Evolutionary conservation across 2,113 vertebrate species (phyloP).

Genomic region (Poeciliopsis turrubarensis): DNA sequence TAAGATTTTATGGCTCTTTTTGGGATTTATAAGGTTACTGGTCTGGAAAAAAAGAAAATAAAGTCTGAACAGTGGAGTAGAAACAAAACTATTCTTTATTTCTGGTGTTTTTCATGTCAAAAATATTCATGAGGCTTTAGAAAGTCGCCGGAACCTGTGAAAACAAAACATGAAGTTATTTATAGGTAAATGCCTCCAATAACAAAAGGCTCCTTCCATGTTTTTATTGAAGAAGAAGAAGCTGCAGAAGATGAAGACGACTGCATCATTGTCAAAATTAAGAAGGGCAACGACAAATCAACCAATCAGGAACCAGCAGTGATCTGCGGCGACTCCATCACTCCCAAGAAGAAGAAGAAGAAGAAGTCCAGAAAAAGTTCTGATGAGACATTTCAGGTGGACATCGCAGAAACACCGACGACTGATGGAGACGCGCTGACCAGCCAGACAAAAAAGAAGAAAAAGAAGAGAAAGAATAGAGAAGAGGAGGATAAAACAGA

Average conservation of each 20-base stretch:
- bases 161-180: too few species aligned
- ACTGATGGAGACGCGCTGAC: conserved; percentile 15
- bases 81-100: too few species aligned
- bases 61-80: too few species aligned
- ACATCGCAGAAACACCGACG: not conserved
- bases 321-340: not conserved
- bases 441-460: conserved; percentile 46
- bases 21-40: too few species aligned
- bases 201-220: too few species aligned
- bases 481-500: conserved; percentile 17
- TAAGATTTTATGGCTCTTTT: too few species aligned
- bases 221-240: too few species aligned
- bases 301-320: not conserved
- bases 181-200: too few species aligned
- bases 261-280: conserved; percentile 47
- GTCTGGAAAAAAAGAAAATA: too few species aligned
- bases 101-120: too few species aligned
- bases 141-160: too few species aligned
- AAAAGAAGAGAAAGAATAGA: conserved; percentile 1
- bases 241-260: not conserved
- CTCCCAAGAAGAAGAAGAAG: conserved; percentile 49
- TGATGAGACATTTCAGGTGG: not conserved
- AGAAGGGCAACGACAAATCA: not conserved
- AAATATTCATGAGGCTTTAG: too few species aligned
- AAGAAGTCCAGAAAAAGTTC: conserved; percentile 2